Evolutionary conservation across 2,797 vertebrate species (phyloP).

Genomic region (Amniataba percoides): DNA sequence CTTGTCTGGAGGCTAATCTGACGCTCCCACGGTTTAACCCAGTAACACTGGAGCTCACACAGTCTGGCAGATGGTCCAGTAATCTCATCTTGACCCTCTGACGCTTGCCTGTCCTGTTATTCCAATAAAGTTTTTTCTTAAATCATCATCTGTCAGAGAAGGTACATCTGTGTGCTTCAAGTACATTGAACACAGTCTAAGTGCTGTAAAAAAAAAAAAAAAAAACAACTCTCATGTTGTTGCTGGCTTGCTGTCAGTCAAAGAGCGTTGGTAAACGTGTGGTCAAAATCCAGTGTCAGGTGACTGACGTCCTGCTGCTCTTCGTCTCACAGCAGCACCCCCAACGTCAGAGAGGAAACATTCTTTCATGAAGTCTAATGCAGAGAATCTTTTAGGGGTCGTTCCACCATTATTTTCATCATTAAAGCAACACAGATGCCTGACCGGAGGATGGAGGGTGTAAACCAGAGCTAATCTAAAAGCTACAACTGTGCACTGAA

Average conservation of each 20-base stretch:
- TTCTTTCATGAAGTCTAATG: conserved; percentile 60
- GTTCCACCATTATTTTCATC: conserved; percentile 60
- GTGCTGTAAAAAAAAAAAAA: conserved; percentile 55
- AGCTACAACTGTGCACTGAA: conserved; percentile 54
- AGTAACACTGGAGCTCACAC: conserved; percentile 27
- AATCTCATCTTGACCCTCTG: conserved; percentile 29
- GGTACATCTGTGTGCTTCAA: conserved; percentile 71
- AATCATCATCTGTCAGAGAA: conserved; percentile 51
- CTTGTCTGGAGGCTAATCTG: conserved; percentile 35
- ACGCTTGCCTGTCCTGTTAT: background rate
- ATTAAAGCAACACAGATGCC: conserved; percentile 52
- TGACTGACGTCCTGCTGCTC: conserved; percentile 67
- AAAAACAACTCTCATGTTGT: conserved; percentile 42
- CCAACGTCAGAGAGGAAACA: conserved; percentile 55
- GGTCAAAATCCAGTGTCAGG: conserved; percentile 77
- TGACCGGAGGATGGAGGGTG: conserved; percentile 71
- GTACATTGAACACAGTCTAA: conserved; percentile 74
- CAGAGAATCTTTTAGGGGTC: conserved; percentile 46
- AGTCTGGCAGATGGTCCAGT: conserved; percentile 48
- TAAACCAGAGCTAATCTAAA: conserved; percentile 57
- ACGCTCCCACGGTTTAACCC: conserved; percentile 37
- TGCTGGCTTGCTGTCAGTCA: conserved; percentile 56
- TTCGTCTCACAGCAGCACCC: conserved; percentile 57
- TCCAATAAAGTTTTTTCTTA: conserved; percentile 5
- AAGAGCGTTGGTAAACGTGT: conserved; percentile 49